phyloP scores from a whole-genome alignment of 2,113 vertebrate genomes.

The Dryoscopus gambensis region DNA sequence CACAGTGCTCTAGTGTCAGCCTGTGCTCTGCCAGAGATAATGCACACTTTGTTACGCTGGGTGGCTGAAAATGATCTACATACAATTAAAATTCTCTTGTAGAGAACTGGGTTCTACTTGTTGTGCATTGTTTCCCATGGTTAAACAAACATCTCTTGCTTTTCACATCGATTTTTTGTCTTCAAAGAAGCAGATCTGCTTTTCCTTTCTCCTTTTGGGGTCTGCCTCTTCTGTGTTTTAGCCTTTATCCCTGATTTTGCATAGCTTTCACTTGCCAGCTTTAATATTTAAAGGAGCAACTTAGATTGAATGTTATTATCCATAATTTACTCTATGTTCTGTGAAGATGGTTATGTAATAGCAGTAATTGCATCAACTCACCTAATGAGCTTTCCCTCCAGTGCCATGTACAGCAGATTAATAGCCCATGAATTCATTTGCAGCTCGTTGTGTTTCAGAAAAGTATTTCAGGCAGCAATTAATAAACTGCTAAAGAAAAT shows the following conservation, averaged over 20 bases:
- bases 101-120: background rate
- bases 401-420: conserved; percentile 71
- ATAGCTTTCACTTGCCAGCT: conserved; percentile 2
- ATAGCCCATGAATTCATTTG: conserved; percentile 72
- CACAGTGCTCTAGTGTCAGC: background rate
- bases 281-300: conserved; percentile 25
- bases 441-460: conserved; percentile 68
- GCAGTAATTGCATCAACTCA: conserved; percentile 67
- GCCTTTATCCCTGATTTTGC: background rate
- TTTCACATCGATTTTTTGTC: background rate
- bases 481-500: conserved; percentile 65
- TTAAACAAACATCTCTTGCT: background rate
- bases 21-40: background rate
- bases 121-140: background rate
- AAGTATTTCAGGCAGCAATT: conserved; percentile 67
- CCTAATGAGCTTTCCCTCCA: conserved; percentile 68
- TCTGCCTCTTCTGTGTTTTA: background rate
- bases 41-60: background rate
- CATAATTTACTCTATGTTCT: conserved; percentile 68
- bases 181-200: background rate
- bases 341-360: conserved; percentile 69
- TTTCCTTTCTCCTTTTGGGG: background rate
- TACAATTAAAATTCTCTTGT: background rate
- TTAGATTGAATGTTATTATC: conserved; percentile 53
- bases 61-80: background rate